Base-by-base conservation (phyloP, 2,888 invertebrate genomes). In the Scotopteryx bipunctaria region DNA sequence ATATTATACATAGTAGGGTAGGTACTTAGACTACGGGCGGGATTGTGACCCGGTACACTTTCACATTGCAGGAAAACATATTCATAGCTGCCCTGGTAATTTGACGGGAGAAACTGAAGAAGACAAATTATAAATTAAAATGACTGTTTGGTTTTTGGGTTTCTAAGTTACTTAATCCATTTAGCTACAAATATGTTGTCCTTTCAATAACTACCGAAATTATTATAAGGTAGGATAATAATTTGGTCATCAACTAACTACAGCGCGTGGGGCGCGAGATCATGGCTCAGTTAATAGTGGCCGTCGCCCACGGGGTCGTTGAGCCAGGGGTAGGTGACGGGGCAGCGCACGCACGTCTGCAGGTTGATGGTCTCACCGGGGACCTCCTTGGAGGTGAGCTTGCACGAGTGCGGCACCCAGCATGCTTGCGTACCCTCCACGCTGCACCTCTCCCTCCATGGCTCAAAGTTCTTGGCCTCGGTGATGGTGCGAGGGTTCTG, bases 291-390 rank as follows among this genome's bases (percentile, higher is more conserved):
- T 73, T 95, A 97, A 93, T 95, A 96, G 93, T 95, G 96, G 86
- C 91, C 96, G 78, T 96, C 96, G 69, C 96, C 96, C 69, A 95
- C 95, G 59, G 97, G 97, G 89, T 98, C 97, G 82, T 96, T 96
- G 75, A 97, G 85, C 98, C 98, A 98, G 72, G 98, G 98, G 91
- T 97, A 98, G 86, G 97, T 97, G 86, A 95, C 95, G 67, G 98
- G 98, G 87, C 98, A 98, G 80, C 97, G 93, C 70, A 97, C 94
- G 87, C 98, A 98, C 47, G 97, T 97, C 86, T 97, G 97, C 63
- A 98, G 92, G 83, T 97, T 97, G 85, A 97, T 94, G 65, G 97
- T 98, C 88, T 98, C 97, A 50, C 97, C 97, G 91, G 97, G 97
- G 67, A 97, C 95, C 86, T 98, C 97, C 91, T 97, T 96, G 65